Conservation (phyloP, 2,888 invertebrate genomes). For the Drosophila formosana region DNA sequence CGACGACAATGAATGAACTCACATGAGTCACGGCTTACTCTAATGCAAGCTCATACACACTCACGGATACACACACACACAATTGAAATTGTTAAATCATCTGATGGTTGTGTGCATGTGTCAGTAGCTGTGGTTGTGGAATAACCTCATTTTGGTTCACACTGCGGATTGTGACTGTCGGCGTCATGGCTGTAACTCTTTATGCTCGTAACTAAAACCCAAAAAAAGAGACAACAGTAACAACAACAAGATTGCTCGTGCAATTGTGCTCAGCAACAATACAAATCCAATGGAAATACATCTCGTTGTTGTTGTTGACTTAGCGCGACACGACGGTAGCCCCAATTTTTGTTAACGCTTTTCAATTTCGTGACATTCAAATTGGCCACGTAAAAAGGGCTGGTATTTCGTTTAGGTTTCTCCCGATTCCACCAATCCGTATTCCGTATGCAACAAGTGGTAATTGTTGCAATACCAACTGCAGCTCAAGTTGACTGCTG, state of each 20-base stretch:
- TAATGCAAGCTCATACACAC: constrained; percentile 21
- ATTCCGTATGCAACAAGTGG: constrained; percentile 45
- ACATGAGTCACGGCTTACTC: constrained; percentile 52
- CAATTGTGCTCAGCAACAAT: constrained; percentile 45
- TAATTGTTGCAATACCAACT: constrained; percentile 27
- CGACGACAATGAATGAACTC: constrained; percentile 57
- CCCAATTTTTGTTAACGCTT: constrained; percentile 52
- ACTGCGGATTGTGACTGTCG: constrained; percentile 73
- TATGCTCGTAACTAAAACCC: constrained; percentile 44
- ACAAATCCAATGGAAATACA: constrained; percentile 22
- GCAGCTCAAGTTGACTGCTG: background rate
- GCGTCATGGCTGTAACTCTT: constrained; percentile 71
- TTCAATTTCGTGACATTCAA: constrained; percentile 79
- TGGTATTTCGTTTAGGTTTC: constrained; percentile 53
- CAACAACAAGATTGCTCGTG: constrained; percentile 42
- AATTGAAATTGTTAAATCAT: constrained; percentile 74
- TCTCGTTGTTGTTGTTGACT: constrained; percentile 14
- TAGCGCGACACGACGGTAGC: constrained; percentile 43
- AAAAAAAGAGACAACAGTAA: constrained; percentile 30
- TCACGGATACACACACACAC: constrained; percentile 21
- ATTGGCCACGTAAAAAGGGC: constrained; percentile 67
- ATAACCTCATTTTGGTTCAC: constrained; percentile 78
- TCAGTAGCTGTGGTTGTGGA: constrained; percentile 48
- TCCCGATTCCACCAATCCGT: constrained; percentile 5
- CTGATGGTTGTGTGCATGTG: constrained; percentile 33